Percentiles rank a stretch among this genome's conserved stretches.
phyloP scores from a whole-genome alignment of 2,113 vertebrate genomes.

The Spermophilus dauricus region DNA sequence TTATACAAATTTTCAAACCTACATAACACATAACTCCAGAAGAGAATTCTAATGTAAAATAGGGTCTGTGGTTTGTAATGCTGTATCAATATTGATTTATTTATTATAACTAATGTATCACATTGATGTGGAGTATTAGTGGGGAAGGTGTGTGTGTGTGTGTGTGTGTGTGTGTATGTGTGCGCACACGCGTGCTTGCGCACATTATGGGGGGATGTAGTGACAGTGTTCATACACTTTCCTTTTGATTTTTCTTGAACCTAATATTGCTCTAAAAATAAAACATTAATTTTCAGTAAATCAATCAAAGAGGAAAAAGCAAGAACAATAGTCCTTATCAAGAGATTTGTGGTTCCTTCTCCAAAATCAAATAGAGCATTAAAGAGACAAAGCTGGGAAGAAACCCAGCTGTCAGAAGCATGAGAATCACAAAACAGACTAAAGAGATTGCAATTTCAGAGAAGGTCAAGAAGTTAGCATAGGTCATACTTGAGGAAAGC shows the following conservation, averaged over 20 bases:
- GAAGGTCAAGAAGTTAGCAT: neutral
- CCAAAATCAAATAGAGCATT: slow-evolving; percentile 13
- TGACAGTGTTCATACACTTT: neutral
- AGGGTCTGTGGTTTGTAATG: neutral
- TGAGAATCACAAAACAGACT: neutral
- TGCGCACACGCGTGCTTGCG: rapidly evolving
- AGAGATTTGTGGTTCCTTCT: neutral
- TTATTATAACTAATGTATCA: neutral
- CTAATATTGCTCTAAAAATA: neutral
- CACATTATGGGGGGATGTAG: too few relatives aligned
- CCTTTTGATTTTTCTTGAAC: neutral
- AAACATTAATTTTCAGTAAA: slow-evolving; percentile 1
- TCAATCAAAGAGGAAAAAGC: neutral
- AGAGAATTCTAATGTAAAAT: neutral
- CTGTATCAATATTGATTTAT: neutral
- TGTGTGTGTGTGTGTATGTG: neutral
- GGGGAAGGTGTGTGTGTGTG: neutral
- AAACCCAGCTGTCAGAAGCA: neutral
- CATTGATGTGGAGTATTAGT: neutral
- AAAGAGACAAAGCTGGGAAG: neutral
- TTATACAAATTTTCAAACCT: neutral
- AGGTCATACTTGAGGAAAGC: neutral
- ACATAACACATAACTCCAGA: neutral
- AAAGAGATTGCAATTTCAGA: neutral
- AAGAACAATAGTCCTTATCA: neutral